Conservation (phyloP, 2,797 vertebrate species). For the Gouania willdenowi region DNA sequence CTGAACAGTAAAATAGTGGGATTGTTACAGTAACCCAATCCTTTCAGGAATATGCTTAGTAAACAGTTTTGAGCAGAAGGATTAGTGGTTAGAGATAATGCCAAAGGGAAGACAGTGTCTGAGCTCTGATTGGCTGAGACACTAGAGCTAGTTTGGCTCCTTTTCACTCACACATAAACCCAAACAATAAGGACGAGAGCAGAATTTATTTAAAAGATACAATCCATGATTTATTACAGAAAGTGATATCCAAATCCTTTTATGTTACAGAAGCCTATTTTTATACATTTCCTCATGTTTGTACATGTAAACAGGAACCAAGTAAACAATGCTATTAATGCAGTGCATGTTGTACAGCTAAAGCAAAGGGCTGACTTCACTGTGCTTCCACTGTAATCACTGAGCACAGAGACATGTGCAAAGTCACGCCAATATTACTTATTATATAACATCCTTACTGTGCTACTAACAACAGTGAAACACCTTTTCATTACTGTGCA, state of each 20-base stretch:
- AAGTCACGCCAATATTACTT: slow-evolving; percentile 60
- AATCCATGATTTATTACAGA: slow-evolving; percentile 83
- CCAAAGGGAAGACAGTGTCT: slow-evolving; percentile 8
- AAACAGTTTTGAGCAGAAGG: slow-evolving; percentile 22
- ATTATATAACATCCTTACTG: slow-evolving; percentile 47
- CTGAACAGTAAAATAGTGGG: slow-evolving; percentile 45
- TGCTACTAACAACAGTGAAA: slow-evolving; percentile 49
- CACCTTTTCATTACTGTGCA: slow-evolving; percentile 40
- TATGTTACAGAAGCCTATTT: slow-evolving; percentile 68
- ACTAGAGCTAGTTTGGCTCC: too few species aligned
- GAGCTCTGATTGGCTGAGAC: background rate
- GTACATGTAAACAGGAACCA: slow-evolving; percentile 82
- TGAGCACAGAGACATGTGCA: slow-evolving; percentile 50
- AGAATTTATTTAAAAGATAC: slow-evolving; percentile 65
- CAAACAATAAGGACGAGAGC: slow-evolving; percentile 21
- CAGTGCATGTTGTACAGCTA: slow-evolving; percentile 58
- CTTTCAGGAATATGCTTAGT: slow-evolving; percentile 47
- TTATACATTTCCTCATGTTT: slow-evolving; percentile 66
- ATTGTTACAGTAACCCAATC: slow-evolving; percentile 65
- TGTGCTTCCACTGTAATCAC: slow-evolving; percentile 45
- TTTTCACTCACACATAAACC: too few species aligned
- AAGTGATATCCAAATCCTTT: slow-evolving; percentile 81
- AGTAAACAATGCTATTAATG: slow-evolving; percentile 77
- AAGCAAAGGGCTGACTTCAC: slow-evolving; percentile 47
- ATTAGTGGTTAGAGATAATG: slow-evolving; percentile 44